Evolutionary conservation across 2,113 vertebrate genomes (phyloP), one percentile per base, ranked within the genome.

Genomic region (Xerus inauris): DNA sequence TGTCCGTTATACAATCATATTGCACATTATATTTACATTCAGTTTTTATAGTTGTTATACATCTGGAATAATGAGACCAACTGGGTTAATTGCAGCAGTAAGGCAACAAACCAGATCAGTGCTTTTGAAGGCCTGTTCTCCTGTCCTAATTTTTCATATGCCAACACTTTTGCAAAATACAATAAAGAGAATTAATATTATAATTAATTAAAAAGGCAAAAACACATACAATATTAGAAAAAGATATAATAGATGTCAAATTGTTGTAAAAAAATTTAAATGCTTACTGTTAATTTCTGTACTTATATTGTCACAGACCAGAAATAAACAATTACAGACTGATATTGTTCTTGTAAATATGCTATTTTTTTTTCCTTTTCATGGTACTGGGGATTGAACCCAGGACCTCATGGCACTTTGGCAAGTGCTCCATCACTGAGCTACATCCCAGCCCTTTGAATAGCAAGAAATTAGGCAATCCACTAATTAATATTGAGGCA

Each of bases 221-320:
- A 75, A 42, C 30, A 42, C 38, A 76, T 84, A 45, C 85, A 79
- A 73, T 51, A 62, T 83, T 45, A 32, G 32, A 45, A 86, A 77
- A 82, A 89, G 19, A 76, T 32, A 86, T 69, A 91, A 75, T 16
- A 91, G 49, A 24, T 83, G 26, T 76, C 85, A 91, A 85, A 54
- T 89, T 86, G 42, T n/a, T 87, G 5, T 32, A 80, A 95, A 96
- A 87, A 45, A 35, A 20, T 93, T n/a, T 67, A n/a, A 75, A 81
- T 82, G 30, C 67, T 94, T 95, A 32, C 16, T 94, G 42, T 97
- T 28, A 54, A 26, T 79, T 94, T 93, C 79, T 79, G 3, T 91
- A 38, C 57, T 94, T 94, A 42, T 3, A 65, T 26, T 80, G 81
- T 96, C 42, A 73, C 1, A 87, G 76, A 42, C 10, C 13, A 90